Evolutionary conservation across 2,113 vertebrate genomes (phyloP).

Genomic region (Dicerorhinus sumatrensis): DNA sequence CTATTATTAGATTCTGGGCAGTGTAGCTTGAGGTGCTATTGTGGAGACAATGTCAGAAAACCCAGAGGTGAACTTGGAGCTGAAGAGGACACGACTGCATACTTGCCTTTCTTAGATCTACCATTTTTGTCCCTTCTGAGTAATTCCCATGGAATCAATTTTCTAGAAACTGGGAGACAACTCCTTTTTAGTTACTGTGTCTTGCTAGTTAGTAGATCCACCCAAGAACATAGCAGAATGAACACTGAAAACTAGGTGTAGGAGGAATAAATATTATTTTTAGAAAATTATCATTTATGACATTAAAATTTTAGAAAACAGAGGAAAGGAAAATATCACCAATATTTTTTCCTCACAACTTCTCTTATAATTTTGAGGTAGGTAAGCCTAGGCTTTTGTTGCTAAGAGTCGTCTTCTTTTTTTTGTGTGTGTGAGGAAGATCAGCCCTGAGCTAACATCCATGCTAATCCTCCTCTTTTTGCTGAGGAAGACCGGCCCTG

Average conservation of each 20-base stretch:
- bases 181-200: background rate
- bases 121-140: background rate
- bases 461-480: no score
- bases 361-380: background rate
- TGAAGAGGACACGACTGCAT: background rate
- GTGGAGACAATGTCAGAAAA: background rate
- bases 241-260: background rate
- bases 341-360: background rate
- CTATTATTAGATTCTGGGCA: background rate
- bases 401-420: background rate
- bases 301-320: background rate
- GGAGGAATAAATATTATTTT: conserved; percentile 15
- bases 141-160: background rate
- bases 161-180: background rate
- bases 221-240: background rate
- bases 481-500: no score
- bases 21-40: background rate
- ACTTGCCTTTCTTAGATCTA: background rate
- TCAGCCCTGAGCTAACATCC: no score
- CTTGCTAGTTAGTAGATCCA: background rate
- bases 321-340: background rate
- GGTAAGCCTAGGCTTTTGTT: background rate
- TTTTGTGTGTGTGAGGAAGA: no score
- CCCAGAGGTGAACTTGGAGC: background rate
- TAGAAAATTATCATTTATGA: background rate